Base-by-base conservation (phyloP, 2,113 vertebrate species). In the Erinaceus europaeus region DNA sequence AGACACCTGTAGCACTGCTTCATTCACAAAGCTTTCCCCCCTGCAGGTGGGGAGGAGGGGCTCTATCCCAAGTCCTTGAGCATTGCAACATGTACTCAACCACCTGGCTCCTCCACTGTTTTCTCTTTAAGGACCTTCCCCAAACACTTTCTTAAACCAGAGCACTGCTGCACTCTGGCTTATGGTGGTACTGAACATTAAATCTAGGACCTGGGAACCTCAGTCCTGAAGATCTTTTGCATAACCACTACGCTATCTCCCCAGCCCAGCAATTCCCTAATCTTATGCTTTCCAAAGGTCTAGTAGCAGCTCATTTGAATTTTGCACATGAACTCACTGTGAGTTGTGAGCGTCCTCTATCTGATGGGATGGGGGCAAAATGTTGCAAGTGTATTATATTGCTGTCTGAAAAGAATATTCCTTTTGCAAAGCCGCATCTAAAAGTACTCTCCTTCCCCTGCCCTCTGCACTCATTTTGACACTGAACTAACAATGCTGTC, bases 351-450 rank as follows among this genome's bases (percentile, higher is more conserved):
- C 40, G 13, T 71, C 75, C 65, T 68, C 52, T 86, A 32, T 91
- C 53, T 81, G 34, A 76, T 75, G 65, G 89, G 84, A 17, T 27
- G 40, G 69, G 53, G 65, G 38, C 89, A 89, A 86, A 90, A 77
- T 90, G 74, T 89, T 93, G 73, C 52, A 25, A 88, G 61, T 6
- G 0, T 34, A 44, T 87, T 55, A 59, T 72, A 69, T 69, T 86
- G 93, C 84, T 94, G 84, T 78, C 67, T 80, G 40, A 88, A 74
- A 92, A 81, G 82, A 86, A 48, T 73, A 91, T 65, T 90, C 73
- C 64, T 73, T 80, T 44, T 42, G 77, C 68, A 88, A 88, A 84
- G 20, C 55, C 46, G 86, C 65, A 52, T 74, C 61, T n/a, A 69
- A 73, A 84, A 94, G 62, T 44, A n/a, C n/a, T n/a, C 42, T 57